Evolutionary conservation across 2,888 invertebrate species (phyloP).

Genomic region (Tetragnatha montana): DNA sequence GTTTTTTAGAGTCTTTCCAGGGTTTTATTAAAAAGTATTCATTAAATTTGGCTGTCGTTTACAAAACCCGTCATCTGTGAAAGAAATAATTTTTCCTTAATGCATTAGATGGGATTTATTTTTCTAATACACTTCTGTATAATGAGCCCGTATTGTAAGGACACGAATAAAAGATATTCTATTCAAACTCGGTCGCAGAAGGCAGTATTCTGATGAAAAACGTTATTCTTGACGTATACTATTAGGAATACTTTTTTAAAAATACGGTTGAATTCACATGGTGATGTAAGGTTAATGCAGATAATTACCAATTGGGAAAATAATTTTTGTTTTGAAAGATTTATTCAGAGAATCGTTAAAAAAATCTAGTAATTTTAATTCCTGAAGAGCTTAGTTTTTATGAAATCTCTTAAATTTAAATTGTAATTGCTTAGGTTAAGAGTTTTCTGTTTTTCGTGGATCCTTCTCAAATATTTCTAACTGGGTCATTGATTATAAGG

Average conservation of each 20-base stretch:
- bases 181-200: neutral
- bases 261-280: neutral
- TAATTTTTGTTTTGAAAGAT: neutral
- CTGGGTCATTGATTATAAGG: too few relatives aligned
- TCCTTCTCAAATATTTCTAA: too few relatives aligned
- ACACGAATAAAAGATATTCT: neutral
- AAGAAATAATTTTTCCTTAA: conserved; percentile 6
- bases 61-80: neutral
- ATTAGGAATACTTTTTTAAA: neutral
- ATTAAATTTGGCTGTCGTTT: conserved; percentile 6
- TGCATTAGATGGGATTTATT: conserved; percentile 11
- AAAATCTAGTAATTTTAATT: neutral
- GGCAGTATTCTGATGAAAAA: neutral
- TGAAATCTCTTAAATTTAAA: too few relatives aligned
- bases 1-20: neutral
- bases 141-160: conserved; percentile 8
- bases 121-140: neutral
- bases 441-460: too few relatives aligned
- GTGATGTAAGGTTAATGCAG: neutral
- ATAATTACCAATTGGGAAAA: neutral
- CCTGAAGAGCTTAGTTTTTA: too few relatives aligned
- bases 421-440: too few relatives aligned
- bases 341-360: neutral
- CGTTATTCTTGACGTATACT: neutral
- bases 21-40: neutral